Percentiles rank a stretch among this genome's conserved stretches.
Conservation (phyloP, 2,888 invertebrate genomes). For the Rhopalosiphum nymphaeae region DNA sequence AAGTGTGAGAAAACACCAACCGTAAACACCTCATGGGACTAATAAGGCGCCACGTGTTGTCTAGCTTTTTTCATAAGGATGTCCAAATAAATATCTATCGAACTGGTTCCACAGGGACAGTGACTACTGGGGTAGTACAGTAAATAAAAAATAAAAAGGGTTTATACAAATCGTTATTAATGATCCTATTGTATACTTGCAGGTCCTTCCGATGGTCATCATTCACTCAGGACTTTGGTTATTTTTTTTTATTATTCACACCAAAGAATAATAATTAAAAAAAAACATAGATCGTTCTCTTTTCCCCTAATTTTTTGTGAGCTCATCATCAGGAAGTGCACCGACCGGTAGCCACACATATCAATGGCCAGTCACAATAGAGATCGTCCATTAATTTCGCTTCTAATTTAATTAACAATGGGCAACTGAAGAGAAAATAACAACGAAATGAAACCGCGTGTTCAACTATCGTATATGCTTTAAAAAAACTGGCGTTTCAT, state of each 20-base stretch:
- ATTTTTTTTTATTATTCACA: constrained; percentile 50
- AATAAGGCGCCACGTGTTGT: constrained; percentile 63
- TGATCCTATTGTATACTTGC: constrained; percentile 52
- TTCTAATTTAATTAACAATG: constrained; percentile 63
- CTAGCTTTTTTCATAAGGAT: background rate
- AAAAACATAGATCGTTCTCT: constrained; percentile 53
- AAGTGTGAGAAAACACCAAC: constrained; percentile 60
- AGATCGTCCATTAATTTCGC: constrained; percentile 63
- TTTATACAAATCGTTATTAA: constrained; percentile 65
- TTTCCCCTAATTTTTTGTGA: constrained; percentile 46
- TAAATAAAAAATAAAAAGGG: constrained; percentile 39
- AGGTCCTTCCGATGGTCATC: constrained; percentile 64
- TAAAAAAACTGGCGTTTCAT: constrained; percentile 48
- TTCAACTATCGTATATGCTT: constrained; percentile 57
- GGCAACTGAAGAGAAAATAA: constrained; percentile 59
- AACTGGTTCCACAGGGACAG: constrained; percentile 61
- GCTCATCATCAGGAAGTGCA: constrained; percentile 62
- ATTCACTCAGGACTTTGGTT: constrained; percentile 55
- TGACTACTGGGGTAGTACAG: constrained; percentile 39
- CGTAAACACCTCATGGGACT: constrained; percentile 60
- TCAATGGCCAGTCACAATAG: constrained; percentile 59
- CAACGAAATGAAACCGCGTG: constrained; percentile 59
- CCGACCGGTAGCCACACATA: constrained; percentile 42
- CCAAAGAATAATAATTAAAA: constrained; percentile 39
- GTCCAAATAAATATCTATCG: constrained; percentile 57